Percentiles rank a stretch among this genome's conserved stretches.
phyloP scores from a whole-genome alignment of 1,140 invertebrate species.

The Parasteatoda tepidariorum region DNA sequence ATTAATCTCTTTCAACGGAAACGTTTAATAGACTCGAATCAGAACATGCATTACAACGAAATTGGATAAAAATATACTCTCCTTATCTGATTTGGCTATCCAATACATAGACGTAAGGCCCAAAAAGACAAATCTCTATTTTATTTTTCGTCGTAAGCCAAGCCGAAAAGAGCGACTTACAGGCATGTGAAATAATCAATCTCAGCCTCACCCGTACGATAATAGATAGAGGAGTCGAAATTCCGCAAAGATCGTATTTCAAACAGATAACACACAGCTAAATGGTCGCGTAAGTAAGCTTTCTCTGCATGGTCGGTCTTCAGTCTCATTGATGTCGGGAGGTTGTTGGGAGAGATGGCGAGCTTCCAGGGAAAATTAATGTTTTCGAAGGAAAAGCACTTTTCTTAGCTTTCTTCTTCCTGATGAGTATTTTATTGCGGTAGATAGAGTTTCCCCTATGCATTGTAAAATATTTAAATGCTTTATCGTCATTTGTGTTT shows the following conservation, averaged over 20 bases:
- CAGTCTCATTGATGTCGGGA: not conserved
- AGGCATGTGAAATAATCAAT: slow-evolving; percentile 42
- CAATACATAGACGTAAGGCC: not conserved
- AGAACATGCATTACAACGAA: too few species aligned
- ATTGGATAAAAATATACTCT: too few species aligned
- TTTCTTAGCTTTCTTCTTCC: not conserved
- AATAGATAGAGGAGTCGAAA: slow-evolving; percentile 46
- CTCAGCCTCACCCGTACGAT: slow-evolving; percentile 29
- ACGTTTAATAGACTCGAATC: too few species aligned
- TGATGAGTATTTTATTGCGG: not conserved
- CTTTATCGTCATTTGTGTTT: too few species aligned
- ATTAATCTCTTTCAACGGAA: too few species aligned
- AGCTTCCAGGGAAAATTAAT: not conserved
- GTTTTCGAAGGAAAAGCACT: not conserved
- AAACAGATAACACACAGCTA: slow-evolving; percentile 53
- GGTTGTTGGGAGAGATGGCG: not conserved
- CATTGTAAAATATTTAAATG: too few species aligned
- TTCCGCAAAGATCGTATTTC: slow-evolving; percentile 47
- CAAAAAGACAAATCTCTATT: not conserved
- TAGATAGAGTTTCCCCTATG: too few species aligned
- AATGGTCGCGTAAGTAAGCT: slow-evolving; percentile 15
- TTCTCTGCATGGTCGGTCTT: slow-evolving; percentile 10
- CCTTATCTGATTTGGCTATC: not conserved
- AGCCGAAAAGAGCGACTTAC: not conserved
- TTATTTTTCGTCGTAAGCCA: not conserved